Evolutionary conservation across 2,888 invertebrate genomes (phyloP), one percentile per base, ranked within the genome.

Genomic region (Andrena trimmerana): DNA sequence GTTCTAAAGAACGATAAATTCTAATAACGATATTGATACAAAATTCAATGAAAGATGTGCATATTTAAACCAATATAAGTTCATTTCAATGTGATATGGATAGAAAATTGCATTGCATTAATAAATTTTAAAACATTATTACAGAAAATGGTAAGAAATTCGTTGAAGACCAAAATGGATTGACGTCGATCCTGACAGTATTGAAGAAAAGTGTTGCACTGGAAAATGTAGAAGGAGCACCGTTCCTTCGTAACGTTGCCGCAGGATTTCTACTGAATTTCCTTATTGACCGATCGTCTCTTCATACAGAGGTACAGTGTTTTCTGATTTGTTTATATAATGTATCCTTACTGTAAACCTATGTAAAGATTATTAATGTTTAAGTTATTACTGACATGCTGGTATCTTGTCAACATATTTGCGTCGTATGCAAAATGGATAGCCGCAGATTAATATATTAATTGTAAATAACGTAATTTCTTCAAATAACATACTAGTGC

Each of bases 241-340:
- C 89, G 5, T 89, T 95, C 94, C 94, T 96, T 94, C 93, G 97
- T 89, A 95, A 96, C 93, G 96, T 97, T 92, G 95, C 95, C 4
- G 96, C 96, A 89, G 98, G 98, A 84, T 96, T 97, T 77, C 94
- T 98, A 63, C 95, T 98, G 67, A 98, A 98, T 94, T 96, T 97
- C 91, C 95, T 97, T 66, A 96, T 97, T 84, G 97, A 97, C 20
- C 97, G 97, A 87, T 96, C 96, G 81, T 95, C 95, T 68, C 95
- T 96, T 84, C 96, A 96, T 72, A 95, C 96, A 88, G 94, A 93
- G 91, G 94, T 94, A 71, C 68, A 48, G 50, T 4, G 59, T 73
- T 31, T 52, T 42, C 29, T 16, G 0, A 68, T 60, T 5, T 27
- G 27, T 52, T 31, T 29, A n/a, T 27, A 29, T 36, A 16, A 1